Conservation (phyloP, 2,888 invertebrate genomes). For the Amaurobius ferox region DNA sequence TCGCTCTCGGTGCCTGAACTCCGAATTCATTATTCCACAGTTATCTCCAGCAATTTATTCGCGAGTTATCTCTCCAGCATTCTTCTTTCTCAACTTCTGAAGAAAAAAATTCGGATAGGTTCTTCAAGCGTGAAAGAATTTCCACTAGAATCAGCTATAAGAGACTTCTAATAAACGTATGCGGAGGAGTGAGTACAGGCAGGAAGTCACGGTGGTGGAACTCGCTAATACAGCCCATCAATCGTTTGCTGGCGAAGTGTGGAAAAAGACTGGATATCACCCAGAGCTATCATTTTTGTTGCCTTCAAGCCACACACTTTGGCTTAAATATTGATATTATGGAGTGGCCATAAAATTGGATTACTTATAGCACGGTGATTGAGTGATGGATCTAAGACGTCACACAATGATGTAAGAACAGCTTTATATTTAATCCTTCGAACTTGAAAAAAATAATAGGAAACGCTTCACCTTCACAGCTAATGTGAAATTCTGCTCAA, state of each 20-base stretch:
- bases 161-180: too few relatives aligned
- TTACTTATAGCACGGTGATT: background rate
- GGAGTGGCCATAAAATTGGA: background rate
- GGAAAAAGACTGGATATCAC: background rate
- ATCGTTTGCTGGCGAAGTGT: background rate
- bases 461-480: too few relatives aligned
- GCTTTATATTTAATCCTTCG: too few relatives aligned
- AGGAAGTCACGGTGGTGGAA: background rate
- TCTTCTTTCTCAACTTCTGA: background rate
- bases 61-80: background rate
- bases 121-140: background rate
- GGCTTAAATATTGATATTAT: background rate
- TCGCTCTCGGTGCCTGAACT: background rate
- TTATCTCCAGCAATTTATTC: background rate
- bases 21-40: background rate
- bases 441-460: too few relatives aligned
- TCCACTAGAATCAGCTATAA: too few relatives aligned
- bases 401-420: too few relatives aligned
- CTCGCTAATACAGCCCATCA: background rate
- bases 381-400: too few relatives aligned
- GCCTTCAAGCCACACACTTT: background rate
- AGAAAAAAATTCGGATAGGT: background rate
- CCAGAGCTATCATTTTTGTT: background rate
- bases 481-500: too few relatives aligned
- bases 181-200: background rate